These are phyloP conservation scores for Zoanthus sociatus DNA, from an alignment of 92 coral and sea anemone genomes.

Conservation along the genomic window DNA sequence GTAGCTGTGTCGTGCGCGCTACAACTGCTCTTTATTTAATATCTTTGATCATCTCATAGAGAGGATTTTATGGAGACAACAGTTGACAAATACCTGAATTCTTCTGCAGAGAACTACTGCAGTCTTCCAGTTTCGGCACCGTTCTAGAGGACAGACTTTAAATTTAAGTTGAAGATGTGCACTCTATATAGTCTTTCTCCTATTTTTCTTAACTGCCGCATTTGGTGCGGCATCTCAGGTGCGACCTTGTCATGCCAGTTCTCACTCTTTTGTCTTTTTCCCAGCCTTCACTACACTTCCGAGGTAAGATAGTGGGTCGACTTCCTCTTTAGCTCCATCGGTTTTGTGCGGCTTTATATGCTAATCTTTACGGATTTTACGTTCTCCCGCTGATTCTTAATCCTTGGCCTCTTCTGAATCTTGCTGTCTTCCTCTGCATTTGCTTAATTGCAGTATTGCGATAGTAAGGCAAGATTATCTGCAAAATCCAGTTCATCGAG, in stretches of 20 bases:
- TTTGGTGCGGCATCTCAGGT: background rate
- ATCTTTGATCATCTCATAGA: too few species aligned
- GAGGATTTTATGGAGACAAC: too few species aligned
- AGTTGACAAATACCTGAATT: too few species aligned
- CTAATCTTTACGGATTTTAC: too few species aligned
- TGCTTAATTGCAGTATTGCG: background rate
- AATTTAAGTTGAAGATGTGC: background rate
- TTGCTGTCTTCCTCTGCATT: background rate
- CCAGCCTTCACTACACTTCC: background rate
- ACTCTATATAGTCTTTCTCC: background rate
- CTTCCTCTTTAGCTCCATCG: background rate
- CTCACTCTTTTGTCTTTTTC: background rate
- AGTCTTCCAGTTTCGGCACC: background rate
- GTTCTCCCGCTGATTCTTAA: background rate
- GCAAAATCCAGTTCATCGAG: background rate
- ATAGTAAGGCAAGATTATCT: background rate
- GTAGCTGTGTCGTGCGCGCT: too few species aligned
- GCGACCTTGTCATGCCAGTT: background rate
- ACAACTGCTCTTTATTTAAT: too few species aligned
- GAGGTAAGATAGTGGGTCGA: background rate
- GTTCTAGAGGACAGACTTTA: background rate
- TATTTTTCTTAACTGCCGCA: background rate
- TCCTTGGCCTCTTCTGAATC: background rate
- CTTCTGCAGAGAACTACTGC: too few species aligned
- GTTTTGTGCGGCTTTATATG: background rate